These are phyloP conservation scores for Stigmatopora nigra DNA, from an alignment of 2,113 vertebrate species.

Conservation along the genomic window DNA sequence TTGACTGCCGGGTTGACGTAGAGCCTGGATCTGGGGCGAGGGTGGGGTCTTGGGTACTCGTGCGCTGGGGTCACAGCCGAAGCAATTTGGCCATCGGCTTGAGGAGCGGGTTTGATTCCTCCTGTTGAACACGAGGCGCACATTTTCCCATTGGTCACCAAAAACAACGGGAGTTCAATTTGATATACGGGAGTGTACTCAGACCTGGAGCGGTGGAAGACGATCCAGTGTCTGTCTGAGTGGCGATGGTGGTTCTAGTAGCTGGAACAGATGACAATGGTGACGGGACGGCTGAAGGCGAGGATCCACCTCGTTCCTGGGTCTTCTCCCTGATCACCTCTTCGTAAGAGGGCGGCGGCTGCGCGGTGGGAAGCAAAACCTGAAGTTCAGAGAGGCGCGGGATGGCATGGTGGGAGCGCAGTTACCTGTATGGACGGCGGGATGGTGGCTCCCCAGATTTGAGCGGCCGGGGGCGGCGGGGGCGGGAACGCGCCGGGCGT, in stretches of 20 bases:
- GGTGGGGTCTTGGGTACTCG: constrained; percentile 79
- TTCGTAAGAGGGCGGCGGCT: constrained; percentile 96
- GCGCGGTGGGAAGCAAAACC: not conserved
- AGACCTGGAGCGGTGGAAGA: constrained; percentile 40
- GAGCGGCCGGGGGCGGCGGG: constrained; percentile 74
- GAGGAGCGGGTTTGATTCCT: constrained; percentile 59
- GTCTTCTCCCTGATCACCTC: constrained; percentile 96
- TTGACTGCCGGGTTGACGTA: constrained; percentile 51
- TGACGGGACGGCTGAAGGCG: constrained; percentile 24
- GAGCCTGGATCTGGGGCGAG: constrained; percentile 80
- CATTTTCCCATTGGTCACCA: not conserved
- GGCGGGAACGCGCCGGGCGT: constrained; percentile 67
- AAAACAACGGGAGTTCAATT: not conserved
- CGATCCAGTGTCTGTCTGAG: constrained; percentile 82
- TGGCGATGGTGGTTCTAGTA: constrained; percentile 79
- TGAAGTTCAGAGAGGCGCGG: not conserved
- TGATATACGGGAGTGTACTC: not conserved
- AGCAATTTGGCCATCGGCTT: not conserved
- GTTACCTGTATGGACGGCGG: constrained; percentile 74
- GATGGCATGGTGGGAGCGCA: not conserved
- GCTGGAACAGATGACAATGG: constrained; percentile 23
- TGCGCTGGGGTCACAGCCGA: constrained; percentile 19
- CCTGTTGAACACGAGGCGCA: constrained; percentile 37
- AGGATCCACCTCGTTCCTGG: constrained; percentile 78
- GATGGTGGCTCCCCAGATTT: constrained; percentile 81